Evolutionary conservation across 92 coral and sea anemone genomes (phyloP), one percentile per base, ranked within the genome.

Genomic region (Galaxea fascicularis): DNA sequence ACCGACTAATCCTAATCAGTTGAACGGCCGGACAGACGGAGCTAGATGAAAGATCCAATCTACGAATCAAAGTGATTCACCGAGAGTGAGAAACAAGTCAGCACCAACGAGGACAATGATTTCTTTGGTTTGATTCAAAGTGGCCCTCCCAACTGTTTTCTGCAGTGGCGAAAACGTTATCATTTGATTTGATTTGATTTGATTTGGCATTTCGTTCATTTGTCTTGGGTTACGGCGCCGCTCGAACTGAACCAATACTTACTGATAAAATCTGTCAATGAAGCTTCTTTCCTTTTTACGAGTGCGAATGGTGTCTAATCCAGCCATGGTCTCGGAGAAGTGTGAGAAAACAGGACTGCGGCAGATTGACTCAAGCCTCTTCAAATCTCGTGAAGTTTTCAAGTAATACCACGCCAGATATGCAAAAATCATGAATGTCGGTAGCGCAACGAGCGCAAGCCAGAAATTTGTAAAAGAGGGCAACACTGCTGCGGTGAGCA

Each of bases 341-440:
- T 79, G 93, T 28, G 90, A 81, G 80, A 78, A 90, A 26, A 90
- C 82, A 17, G 89, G 86, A 47, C 93, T 90, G 63, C 90, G 73
- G 41, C 83, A 60, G 13, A 85, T 71, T 47, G 90, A 73, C 74
- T 90, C 89, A 18, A 93, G 47, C 68, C 93, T 82, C 76, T 85
- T 78, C 25, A 90, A 81, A 45, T 90, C 95, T 30, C 93, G 88
- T 4, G 93, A 85, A 8, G 94, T 60, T 52, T 90, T 83, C 24
- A 93, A 74, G 68, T 83, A 93, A 78, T 93, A 93, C 49, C 63
- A 76, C 17, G 72, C 73, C 45, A 78, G 29, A 45, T 62, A 62
- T 4, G 47, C 58, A 14, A 78, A 62, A 22, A 47, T 46, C 22
- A 35, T 16, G 31, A 65, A 2, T 7, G 25, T 49, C 0, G 83